A percentile compares a stretch with the other conserved stretches of the same genome.
Conservation (phyloP, 1,140 invertebrate species). For the Diachasmimorpha longicaudata region DNA sequence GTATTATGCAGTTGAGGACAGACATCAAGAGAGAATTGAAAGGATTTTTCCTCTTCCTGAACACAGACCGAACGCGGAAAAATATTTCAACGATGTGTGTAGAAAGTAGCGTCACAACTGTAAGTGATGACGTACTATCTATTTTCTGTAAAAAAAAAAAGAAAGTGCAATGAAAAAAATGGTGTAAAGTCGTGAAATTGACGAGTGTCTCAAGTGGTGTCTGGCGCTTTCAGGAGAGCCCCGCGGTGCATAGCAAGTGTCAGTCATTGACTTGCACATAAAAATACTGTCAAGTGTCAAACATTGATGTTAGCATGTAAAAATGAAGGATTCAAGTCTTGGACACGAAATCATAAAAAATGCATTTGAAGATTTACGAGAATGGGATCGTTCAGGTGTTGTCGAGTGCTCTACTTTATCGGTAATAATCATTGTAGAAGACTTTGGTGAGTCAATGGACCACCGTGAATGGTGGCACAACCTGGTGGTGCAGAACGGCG, state of each 20-base stretch:
- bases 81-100: not conserved
- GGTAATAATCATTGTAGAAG: not conserved
- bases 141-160: not conserved
- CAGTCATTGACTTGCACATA: not conserved
- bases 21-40: not conserved
- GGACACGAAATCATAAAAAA: not conserved
- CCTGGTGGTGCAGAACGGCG: not conserved
- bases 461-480: not conserved
- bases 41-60: not conserved
- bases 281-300: not conserved
- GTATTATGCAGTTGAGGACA: not conserved
- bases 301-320: not conserved
- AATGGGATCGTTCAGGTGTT: not conserved
- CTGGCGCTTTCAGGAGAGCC: slow-evolving; percentile 22
- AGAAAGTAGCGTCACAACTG: not conserved
- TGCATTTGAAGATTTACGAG: not conserved
- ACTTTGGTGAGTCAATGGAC: not conserved
- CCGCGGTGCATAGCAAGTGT: not conserved
- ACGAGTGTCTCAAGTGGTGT: slow-evolving; percentile 36
- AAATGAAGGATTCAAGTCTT: not conserved
- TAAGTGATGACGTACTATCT: not conserved
- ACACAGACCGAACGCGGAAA: not conserved
- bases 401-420: not conserved
- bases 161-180: not conserved
- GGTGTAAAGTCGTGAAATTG: slow-evolving; percentile 29